These are phyloP conservation scores for Galeopsomyia nigrocyanea DNA, from an alignment of 2,888 invertebrate species.

Conservation along the genomic window DNA sequence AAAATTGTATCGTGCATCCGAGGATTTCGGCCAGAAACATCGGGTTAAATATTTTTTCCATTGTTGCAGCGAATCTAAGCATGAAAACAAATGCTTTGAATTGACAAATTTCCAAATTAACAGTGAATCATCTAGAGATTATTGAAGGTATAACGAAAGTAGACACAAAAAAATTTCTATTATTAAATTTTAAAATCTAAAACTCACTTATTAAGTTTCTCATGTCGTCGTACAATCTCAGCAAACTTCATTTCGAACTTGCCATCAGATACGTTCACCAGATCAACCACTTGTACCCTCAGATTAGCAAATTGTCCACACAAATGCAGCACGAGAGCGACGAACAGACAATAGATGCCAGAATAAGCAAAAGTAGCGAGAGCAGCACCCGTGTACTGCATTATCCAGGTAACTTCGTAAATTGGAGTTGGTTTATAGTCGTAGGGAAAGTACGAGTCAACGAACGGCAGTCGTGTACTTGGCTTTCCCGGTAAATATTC, in stretches of 20 bases:
- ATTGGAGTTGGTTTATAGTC: conserved; percentile 49
- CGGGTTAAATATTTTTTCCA: conserved; percentile 55
- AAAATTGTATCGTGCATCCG: conserved; percentile 54
- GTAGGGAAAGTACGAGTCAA: conserved; percentile 52
- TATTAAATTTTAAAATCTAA: too few relatives aligned
- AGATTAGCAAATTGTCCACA: conserved; percentile 54
- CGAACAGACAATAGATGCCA: conserved; percentile 53
- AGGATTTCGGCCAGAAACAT: conserved; percentile 56
- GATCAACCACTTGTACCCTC: not conserved
- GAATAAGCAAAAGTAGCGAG: conserved; percentile 52
- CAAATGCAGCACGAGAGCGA: conserved; percentile 54
- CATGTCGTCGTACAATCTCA: conserved; percentile 7
- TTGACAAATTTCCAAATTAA: too few relatives aligned
- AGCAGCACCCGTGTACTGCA: conserved; percentile 52
- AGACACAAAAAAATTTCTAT: too few relatives aligned
- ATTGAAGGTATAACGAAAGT: too few relatives aligned
- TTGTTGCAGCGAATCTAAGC: conserved; percentile 51
- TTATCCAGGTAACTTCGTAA: conserved; percentile 55
- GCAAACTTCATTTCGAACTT: not conserved
- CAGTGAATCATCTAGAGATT: too few relatives aligned
- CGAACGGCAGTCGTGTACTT: conserved; percentile 21
- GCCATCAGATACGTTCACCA: not conserved
- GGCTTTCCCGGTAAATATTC: not conserved
- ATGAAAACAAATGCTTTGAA: too few relatives aligned
- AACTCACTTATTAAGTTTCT: conserved; percentile 10